phyloP scores from a whole-genome alignment of 2,888 invertebrate species.

The Criorhina ranunculi region DNA sequence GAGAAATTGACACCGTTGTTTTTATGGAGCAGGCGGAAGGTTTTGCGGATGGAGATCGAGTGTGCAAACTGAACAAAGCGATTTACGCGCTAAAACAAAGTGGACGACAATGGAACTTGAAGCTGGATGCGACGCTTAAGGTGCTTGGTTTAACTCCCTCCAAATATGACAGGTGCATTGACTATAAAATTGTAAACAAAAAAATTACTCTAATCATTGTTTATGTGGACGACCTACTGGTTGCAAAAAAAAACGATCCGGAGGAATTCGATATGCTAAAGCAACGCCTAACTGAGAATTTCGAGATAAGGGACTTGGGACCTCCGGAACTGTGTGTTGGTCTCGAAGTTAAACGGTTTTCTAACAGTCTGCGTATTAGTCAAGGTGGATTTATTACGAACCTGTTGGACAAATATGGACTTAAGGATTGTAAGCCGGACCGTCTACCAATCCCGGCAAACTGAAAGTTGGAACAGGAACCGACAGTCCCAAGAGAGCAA shows the following conservation, averaged over 20 bases:
- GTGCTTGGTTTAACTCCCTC: conserved; percentile 19
- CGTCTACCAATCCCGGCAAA: not conserved
- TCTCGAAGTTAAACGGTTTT: conserved; percentile 17
- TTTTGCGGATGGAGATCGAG: conserved; percentile 8
- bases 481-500: conserved; percentile 2
- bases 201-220: conserved; percentile 25
- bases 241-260: conserved; percentile 19
- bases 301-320: conserved; percentile 18
- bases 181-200: conserved; percentile 8
- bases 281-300: not conserved
- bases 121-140: conserved; percentile 23
- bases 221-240: conserved; percentile 30
- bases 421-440: not conserved
- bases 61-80: conserved; percentile 36
- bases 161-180: conserved; percentile 36
- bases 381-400: not conserved
- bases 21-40: conserved; percentile 47
- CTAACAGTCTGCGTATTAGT: not conserved
- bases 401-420: not conserved
- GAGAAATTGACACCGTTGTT: conserved; percentile 16
- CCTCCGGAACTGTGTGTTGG: conserved; percentile 24
- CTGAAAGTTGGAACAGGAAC: conserved; percentile 1
- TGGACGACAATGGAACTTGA: conserved; percentile 35
- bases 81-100: conserved; percentile 47
- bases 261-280: not conserved